A percentile compares a stretch with the other conserved stretches of the same genome.
Conservation (phyloP, 2,888 invertebrate genomes). For the Eledone cirrhosa region DNA sequence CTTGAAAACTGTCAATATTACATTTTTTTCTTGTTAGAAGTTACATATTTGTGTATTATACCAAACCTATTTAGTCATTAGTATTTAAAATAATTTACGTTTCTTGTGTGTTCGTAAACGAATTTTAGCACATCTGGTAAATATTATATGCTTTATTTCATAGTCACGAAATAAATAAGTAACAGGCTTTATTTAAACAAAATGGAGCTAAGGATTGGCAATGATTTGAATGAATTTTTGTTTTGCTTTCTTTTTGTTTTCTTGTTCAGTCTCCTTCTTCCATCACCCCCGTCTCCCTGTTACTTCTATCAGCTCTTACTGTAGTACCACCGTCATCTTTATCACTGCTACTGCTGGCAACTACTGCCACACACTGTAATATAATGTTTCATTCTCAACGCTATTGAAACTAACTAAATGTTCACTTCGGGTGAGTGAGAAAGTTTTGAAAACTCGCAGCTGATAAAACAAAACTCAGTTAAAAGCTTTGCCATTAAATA, state of each 20-base stretch:
- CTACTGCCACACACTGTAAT: neutral
- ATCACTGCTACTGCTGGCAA: neutral
- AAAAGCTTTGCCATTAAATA: too few species aligned
- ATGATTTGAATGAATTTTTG: neutral
- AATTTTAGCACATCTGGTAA: too few species aligned
- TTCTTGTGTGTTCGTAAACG: neutral
- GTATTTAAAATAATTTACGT: neutral
- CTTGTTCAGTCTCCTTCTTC: neutral
- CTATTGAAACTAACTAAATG: neutral
- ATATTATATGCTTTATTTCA: too few species aligned
- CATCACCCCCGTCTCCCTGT: neutral
- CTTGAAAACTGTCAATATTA: too few species aligned
- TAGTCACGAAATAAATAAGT: too few species aligned
- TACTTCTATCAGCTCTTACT: neutral
- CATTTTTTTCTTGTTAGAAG: too few species aligned
- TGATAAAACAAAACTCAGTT: too few species aligned
- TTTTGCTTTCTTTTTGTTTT: neutral
- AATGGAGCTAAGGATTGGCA: neutral
- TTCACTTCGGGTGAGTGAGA: too few species aligned
- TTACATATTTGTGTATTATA: too few species aligned
- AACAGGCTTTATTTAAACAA: neutral
- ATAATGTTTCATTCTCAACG: constrained; percentile 1
- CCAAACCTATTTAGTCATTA: neutral
- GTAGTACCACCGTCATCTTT: neutral
- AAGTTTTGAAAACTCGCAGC: too few species aligned